These are phyloP conservation scores for Diloba caeruleocephala DNA, from an alignment of 2,888 invertebrate genomes.

Conservation along the genomic window DNA sequence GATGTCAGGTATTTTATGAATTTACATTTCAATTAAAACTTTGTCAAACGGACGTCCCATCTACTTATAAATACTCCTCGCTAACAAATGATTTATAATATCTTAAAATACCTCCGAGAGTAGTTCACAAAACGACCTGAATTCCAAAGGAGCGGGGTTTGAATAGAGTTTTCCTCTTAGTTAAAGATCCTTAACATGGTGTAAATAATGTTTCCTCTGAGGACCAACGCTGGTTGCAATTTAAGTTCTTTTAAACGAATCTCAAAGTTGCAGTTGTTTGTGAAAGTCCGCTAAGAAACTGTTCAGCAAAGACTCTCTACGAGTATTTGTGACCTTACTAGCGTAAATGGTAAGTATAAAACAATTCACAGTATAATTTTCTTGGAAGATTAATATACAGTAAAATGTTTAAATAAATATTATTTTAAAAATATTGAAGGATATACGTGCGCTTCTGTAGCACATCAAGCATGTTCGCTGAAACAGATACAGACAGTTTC, in stretches of 20 bases:
- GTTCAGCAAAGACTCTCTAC: constrained; percentile 1
- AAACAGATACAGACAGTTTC: no score
- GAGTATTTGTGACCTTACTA: constrained; percentile 1
- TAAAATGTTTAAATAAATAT: no score
- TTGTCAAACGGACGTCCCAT: no score
- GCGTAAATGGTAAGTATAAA: not conserved
- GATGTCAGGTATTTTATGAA: no score
- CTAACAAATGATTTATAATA: no score
- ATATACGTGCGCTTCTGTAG: no score
- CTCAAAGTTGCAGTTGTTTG: constrained; percentile 27
- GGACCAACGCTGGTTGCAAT: constrained; percentile 26
- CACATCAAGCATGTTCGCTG: no score
- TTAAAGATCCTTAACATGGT: constrained; percentile 26
- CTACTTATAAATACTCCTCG: no score
- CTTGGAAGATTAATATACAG: not conserved
- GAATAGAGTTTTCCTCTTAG: constrained; percentile 19
- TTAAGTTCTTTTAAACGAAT: constrained; percentile 34
- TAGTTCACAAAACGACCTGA: no score
- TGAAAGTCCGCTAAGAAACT: constrained; percentile 19
- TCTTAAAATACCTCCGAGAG: no score
- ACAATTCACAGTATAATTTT: constrained; percentile 1
- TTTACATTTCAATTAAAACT: no score
- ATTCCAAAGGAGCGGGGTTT: constrained; percentile 11
- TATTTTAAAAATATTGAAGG: no score
- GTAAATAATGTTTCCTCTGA: constrained; percentile 30